Percentiles rank a stretch among this genome's conserved stretches.
phyloP scores from a whole-genome alignment of 2,797 vertebrate genomes.

The Gymnoscopelus braueri region DNA sequence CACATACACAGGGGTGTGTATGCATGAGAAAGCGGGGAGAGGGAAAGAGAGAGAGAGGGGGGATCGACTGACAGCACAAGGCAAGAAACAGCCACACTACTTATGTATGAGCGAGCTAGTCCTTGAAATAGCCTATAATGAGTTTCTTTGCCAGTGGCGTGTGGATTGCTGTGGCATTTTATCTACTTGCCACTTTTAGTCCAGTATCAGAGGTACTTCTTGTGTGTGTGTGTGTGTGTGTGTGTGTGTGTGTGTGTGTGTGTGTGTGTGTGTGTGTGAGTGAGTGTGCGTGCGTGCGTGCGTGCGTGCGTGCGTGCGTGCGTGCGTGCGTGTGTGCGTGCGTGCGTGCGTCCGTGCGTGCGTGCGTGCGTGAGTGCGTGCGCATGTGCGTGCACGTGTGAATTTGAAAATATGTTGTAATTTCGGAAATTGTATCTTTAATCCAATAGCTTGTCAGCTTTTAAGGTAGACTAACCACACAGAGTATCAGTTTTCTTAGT shows the following conservation, averaged over 20 bases:
- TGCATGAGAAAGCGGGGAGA: no score
- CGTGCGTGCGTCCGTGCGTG: neutral
- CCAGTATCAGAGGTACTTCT: neutral
- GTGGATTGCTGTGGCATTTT: neutral
- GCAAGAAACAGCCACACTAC: conserved; percentile 8
- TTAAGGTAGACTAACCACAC: no score
- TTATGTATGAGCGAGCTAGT: conserved; percentile 27
- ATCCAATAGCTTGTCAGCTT: no score
- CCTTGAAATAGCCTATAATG: conserved; percentile 31
- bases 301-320: neutral
- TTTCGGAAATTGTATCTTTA: no score
- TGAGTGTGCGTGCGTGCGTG: no score
- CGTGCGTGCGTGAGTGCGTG: conserved; percentile 3
- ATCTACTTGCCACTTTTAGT: neutral
- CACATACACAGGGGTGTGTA: no score
- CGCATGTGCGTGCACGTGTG: neutral
- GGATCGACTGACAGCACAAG: neutral
- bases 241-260: conserved; percentile 7
- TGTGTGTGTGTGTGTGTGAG: neutral
- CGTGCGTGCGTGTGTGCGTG: conserved; percentile 6
- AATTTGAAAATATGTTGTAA: neutral
- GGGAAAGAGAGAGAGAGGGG: no score
- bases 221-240: neutral
- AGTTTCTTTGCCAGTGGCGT: conserved; percentile 8
- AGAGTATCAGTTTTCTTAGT: no score